Conservation (phyloP, 2,797 vertebrate species). For the Champsocephalus esox region DNA sequence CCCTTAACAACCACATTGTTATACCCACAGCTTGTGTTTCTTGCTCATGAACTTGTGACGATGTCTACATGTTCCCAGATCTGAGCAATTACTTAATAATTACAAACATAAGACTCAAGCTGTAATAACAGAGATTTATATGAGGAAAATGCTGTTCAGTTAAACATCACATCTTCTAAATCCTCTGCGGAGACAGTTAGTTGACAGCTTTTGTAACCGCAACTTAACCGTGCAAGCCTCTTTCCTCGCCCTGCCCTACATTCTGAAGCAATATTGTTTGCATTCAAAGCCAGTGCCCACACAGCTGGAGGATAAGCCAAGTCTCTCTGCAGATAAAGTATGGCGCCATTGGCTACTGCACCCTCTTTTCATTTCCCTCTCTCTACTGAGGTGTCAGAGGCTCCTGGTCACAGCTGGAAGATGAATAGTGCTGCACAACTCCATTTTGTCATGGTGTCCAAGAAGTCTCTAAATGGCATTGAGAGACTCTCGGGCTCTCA, state of each 20-base stretch:
- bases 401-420: slow-evolving; percentile 81
- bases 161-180: slow-evolving; percentile 48
- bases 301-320: slow-evolving; percentile 80
- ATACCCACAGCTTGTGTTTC: background rate
- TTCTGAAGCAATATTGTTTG: slow-evolving; percentile 79
- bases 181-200: slow-evolving; percentile 53
- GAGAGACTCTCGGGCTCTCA: slow-evolving; percentile 70
- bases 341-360: slow-evolving; percentile 66
- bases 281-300: slow-evolving; percentile 78
- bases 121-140: slow-evolving; percentile 39
- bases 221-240: slow-evolving; percentile 54
- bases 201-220: slow-evolving; percentile 40
- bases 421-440: slow-evolving; percentile 78
- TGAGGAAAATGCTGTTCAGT: slow-evolving; percentile 15
- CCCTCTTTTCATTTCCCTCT: slow-evolving; percentile 80
- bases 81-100: background rate
- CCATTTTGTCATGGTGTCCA: slow-evolving; percentile 82
- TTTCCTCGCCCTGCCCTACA: slow-evolving; percentile 72
- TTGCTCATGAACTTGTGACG: background rate
- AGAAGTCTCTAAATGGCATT: slow-evolving; percentile 77
- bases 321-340: slow-evolving; percentile 77
- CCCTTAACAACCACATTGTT: background rate
- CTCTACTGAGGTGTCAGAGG: slow-evolving; percentile 72
- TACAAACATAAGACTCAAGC: slow-evolving; percentile 12
- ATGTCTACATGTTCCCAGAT: background rate